phyloP scores from a whole-genome alignment of 2,888 invertebrate genomes.

The Altica lythri region DNA sequence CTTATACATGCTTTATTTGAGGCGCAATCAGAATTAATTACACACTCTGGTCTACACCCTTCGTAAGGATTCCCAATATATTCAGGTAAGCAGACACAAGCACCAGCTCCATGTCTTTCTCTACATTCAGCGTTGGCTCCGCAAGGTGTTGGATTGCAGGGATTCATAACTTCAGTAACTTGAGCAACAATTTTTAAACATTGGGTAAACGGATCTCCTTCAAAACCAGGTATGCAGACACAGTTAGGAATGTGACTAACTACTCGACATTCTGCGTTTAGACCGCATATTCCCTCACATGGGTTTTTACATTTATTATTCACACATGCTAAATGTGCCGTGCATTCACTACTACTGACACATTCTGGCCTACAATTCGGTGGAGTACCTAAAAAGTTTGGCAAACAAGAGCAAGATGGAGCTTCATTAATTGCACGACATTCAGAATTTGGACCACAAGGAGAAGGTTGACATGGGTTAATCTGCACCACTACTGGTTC shows the following conservation, averaged over 20 bases:
- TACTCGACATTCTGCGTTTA: conserved; percentile 73
- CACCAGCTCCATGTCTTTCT: conserved; percentile 59
- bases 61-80: conserved; percentile 65
- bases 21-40: conserved; percentile 62
- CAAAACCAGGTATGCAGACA: conserved; percentile 66
- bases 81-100: conserved; percentile 60
- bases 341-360: conserved; percentile 72
- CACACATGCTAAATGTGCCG: conserved; percentile 69
- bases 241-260: conserved; percentile 77
- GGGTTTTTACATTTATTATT: conserved; percentile 76
- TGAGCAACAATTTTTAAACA: conserved; percentile 31
- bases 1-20: conserved; percentile 62
- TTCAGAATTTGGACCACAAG: conserved; percentile 69
- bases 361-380: conserved; percentile 78
- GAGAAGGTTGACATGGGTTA: conserved; percentile 70
- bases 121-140: conserved; percentile 61
- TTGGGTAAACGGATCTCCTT: conserved; percentile 70
- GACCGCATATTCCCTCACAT: conserved; percentile 72
- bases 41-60: conserved; percentile 64
- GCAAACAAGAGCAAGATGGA: conserved; percentile 72
- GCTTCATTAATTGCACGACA: conserved; percentile 66
- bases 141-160: conserved; percentile 59
- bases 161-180: conserved; percentile 44
- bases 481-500: conserved; percentile 50
- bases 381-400: conserved; percentile 70